Evolutionary conservation across 2,797 vertebrate species (phyloP), one percentile per base, ranked within the genome.

Genomic region (Neosalanx taihuensis): DNA sequence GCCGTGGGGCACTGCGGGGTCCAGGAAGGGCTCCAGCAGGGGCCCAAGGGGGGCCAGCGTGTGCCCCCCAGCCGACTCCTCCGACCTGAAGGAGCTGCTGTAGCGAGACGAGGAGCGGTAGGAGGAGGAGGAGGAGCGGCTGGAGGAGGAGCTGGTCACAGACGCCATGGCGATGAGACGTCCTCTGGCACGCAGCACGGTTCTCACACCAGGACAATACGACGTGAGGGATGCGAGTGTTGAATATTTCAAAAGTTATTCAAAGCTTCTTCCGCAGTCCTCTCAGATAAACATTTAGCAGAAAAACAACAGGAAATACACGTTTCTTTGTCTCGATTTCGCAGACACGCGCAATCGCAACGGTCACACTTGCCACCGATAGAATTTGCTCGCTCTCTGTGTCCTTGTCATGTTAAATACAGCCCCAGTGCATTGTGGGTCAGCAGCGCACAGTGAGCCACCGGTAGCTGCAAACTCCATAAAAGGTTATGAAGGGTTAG

Each of bases 41-140:
- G 87, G 72, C 3, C 92, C 90, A 0, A 85, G 57, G 64, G 84
- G 80, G 4, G 89, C 85, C 0, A 81, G 69, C 0, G 83, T 12
- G 6, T 41, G 78, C 18, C 85, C 64, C 0, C 81, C 78, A 4
- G 79, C 70, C 0, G 88, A 90, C 56, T 85, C 86, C 12, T 89
- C 89, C 0, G 87, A 84, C 23, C 83, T 75, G 58, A 84, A 89
- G 20, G 89, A 93, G 77, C 91, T 84, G 81, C 91, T 91, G 86
- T 85, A 91, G 33, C 87, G 87, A 0, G 92, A 79, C 0, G 85
- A 88, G 4, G 85, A 88, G 73, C 80, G 90, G 15, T 87, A 79
- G 0, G 91, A 85, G 0, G 88, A 77, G 0, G 93, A 71, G 6
- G 89, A 91, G 0, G 92, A 87, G 69, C 83, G 74, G 56, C 90